Evolutionary conservation across 2,113 vertebrate genomes (phyloP), one percentile per base, ranked within the genome.

Genomic region (Sinocyclocheilus maitianheensis): DNA sequence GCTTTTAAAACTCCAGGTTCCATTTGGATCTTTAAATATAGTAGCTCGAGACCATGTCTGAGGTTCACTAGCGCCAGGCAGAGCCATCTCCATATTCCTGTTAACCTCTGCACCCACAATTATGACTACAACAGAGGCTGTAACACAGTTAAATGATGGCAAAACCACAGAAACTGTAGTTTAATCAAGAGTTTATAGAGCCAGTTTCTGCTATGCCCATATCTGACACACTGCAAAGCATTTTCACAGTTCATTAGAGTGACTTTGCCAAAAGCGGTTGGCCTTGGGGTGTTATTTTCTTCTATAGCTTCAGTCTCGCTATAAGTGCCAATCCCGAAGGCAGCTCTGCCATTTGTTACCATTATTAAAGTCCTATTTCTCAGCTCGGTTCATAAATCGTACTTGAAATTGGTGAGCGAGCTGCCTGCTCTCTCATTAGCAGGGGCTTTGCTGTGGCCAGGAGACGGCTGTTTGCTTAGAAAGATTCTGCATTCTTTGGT

Each of bases 301-400:
- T 65, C 77, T 63, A 83, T 63, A 87, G 69, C 85, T 84, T 51
- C 74, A 83, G 76, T 40, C 74, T 78, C 48, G 40, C 24, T 20
- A 72, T 82, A 58, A 18, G 60, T 69, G 78, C 72, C 75, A 78
- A 81, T 87, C 74, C 88, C 88, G 90, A 92, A 84, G 63, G 84
- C 87, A 24, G 43, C 72, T 26, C 88, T 85, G 85, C 89, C 90
- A 93, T 93, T 93, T 94, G 92, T 90, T 89, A 80, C 89, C 91
- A 91, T 93, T 94, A 94, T 94, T 94, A 92, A 93, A 93, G 92
- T 94, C 93, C 92, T 94, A 93, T 94, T 94, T 94, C 91, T 92
- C 92, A 91, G 90, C 88, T 89, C 89, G 86, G 87, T 90, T 93
- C 85, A 88, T 91, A 90, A 92, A 92, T 88, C 88, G 88, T 58